Percentiles rank a stretch among this genome's conserved stretches.
phyloP scores from a whole-genome alignment of 2,888 invertebrate genomes.

The Chymomyza caudatula region DNA sequence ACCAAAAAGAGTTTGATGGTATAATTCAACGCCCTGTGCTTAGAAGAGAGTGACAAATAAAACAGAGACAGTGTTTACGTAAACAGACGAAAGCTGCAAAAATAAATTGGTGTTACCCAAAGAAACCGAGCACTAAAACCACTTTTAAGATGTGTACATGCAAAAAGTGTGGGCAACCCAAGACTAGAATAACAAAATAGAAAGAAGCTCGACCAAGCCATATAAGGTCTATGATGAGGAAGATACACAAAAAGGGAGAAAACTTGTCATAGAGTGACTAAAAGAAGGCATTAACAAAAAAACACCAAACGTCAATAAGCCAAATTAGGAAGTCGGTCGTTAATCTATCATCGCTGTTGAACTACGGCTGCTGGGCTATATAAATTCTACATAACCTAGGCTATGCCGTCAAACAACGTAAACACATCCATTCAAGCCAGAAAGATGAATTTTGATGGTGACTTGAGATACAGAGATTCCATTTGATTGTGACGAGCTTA shows the following conservation, averaged over 20 bases:
- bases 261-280: neutral
- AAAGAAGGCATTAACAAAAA: neutral
- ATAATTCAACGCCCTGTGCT: conserved; percentile 51
- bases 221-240: neutral
- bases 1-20: conserved; percentile 74
- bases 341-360: neutral
- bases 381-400: neutral
- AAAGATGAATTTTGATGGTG: conserved; percentile 57
- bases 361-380: conserved; percentile 7
- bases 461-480: conserved; percentile 45
- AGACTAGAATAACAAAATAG: neutral
- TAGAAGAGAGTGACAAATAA: conserved; percentile 31
- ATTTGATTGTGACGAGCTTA: neutral
- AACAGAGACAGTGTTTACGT: conserved; percentile 1
- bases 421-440: conserved; percentile 23
- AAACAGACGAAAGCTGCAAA: neutral
- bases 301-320: neutral
- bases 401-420: conserved; percentile 21
- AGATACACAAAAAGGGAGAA: neutral
- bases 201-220: neutral
- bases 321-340: neutral
- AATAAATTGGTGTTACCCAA: neutral
- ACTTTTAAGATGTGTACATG: neutral
- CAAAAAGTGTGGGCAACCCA: neutral
- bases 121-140: neutral